Evolutionary conservation across 2,113 vertebrate species (phyloP), one percentile per base, ranked within the genome.

Genomic region (rat (Rattus norvegicus)): DNA sequence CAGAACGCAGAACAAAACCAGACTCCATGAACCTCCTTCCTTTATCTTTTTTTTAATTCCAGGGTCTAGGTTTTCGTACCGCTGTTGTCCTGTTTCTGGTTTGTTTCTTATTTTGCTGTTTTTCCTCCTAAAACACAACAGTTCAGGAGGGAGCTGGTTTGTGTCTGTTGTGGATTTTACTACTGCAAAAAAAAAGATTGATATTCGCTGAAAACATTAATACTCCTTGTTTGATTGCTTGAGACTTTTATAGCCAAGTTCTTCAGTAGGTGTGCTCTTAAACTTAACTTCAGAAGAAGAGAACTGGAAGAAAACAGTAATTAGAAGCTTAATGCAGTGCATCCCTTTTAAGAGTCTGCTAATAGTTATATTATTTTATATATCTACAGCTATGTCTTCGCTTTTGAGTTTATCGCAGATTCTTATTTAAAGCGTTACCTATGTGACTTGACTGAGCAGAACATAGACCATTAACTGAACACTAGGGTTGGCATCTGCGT

Each of bases 51-150:
- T 30, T 39, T 70, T 11, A 10, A 87, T 39, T 77, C 16, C 59
- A 12, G 88, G 47, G 76, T 94, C 56, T 76, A n/a, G 75, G 79
- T 90, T 67, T 92, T 75, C 12, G 81, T 70, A 81, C 1, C 33
- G 36, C 33, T 8, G 13, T 84, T 43, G 13, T 28, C 28, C 61
- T 61, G 36, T 81, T 75, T 47, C 12, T 52, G 49, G 6, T 4
- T n/a, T 59, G 22, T 24, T 59, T 26, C 4, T 28, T 49, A 26
- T 77, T 49, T 43, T 75, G 19, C 7, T 75, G 20, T 92, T 70
- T 97, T 96, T 77, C 47, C 79, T 72, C 73, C 7, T 36, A 92
- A 95, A 93, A 93, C 7, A 24, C 0, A 65, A 91, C 1, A 43
- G 5, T 91, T 95, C 67, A 39, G 7, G 77, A 69, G 2, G 26